Conservation (phyloP, 2,797 vertebrate genomes). For the Muscicapa striata region DNA sequence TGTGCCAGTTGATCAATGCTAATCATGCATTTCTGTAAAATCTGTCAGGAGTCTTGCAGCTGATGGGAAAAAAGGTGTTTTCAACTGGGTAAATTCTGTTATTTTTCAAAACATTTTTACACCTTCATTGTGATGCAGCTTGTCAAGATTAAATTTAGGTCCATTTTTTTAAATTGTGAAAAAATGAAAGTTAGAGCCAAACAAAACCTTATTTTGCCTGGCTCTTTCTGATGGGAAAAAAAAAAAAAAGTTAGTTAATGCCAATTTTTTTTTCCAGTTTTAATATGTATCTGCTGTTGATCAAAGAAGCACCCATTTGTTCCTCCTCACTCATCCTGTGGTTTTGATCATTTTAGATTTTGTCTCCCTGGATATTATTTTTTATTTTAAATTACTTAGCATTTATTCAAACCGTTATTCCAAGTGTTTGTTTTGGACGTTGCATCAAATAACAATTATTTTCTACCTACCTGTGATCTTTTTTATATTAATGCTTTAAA, state of each 20-base stretch:
- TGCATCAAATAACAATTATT: not conserved
- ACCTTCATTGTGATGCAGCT: not conserved
- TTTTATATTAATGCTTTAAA: constrained; percentile 14
- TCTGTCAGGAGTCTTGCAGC: not conserved
- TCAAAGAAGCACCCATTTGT: not conserved
- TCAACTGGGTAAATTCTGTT: not conserved
- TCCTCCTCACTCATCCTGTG: not conserved
- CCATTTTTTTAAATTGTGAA: not conserved
- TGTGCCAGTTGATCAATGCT: not conserved
- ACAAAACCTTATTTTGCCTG: not conserved
- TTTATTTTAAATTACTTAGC: not conserved
- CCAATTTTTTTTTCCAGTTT: not conserved
- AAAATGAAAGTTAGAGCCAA: not conserved
- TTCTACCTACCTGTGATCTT: not conserved
- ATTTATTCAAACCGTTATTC: not conserved
- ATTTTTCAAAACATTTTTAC: constrained; percentile 6
- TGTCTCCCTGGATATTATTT: not conserved
- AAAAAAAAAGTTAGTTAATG: not conserved
- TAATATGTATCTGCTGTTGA: not conserved
- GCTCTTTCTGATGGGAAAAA: not conserved
- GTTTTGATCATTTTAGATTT: not conserved
- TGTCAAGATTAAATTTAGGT: not conserved
- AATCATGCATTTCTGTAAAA: not conserved
- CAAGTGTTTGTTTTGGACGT: not conserved
- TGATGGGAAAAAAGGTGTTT: not conserved